Conservation (phyloP, 1,140 invertebrate genomes). For the Anthonomus grandis region DNA sequence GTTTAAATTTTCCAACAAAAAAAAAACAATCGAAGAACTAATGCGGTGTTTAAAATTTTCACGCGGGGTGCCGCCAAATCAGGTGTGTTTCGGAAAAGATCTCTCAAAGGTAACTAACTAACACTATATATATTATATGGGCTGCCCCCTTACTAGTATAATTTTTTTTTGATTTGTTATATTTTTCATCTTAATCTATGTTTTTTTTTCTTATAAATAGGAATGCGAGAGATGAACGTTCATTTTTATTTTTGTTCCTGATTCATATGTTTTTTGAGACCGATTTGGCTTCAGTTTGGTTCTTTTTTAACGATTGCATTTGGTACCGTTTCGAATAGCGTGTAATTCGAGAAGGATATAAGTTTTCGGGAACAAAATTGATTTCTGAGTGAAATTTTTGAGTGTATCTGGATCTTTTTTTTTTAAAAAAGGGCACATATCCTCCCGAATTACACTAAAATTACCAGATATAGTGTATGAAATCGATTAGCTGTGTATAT, state of each 20-base stretch:
- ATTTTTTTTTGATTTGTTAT: constrained; percentile 16
- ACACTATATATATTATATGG: constrained; percentile 48
- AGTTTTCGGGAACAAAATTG: too few relatives aligned
- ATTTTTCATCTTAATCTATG: constrained; percentile 32
- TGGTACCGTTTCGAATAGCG: background rate
- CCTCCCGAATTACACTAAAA: constrained; percentile 7
- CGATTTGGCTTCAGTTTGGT: constrained; percentile 15
- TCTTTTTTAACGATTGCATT: too few relatives aligned
- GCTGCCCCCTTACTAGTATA: constrained; percentile 49
- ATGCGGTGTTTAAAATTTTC: constrained; percentile 54
- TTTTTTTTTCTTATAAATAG: constrained; percentile 32
- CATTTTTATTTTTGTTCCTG: constrained; percentile 5
- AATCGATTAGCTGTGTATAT: constrained; percentile 38
- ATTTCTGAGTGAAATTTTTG: too few relatives aligned
- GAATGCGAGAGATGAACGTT: constrained; percentile 41
- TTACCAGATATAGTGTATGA: constrained; percentile 28
- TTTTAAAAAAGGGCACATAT: background rate
- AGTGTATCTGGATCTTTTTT: background rate
- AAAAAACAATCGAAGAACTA: constrained; percentile 45
- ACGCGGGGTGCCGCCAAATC: constrained; percentile 49
- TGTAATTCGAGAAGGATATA: constrained; percentile 8
- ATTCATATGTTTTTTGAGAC: background rate
- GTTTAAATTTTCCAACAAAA: constrained; percentile 17
- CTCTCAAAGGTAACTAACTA: constrained; percentile 76
- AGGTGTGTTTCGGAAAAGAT: constrained; percentile 92